Conservation (phyloP, 2,797 vertebrate genomes). For the Anguilla obscura region DNA sequence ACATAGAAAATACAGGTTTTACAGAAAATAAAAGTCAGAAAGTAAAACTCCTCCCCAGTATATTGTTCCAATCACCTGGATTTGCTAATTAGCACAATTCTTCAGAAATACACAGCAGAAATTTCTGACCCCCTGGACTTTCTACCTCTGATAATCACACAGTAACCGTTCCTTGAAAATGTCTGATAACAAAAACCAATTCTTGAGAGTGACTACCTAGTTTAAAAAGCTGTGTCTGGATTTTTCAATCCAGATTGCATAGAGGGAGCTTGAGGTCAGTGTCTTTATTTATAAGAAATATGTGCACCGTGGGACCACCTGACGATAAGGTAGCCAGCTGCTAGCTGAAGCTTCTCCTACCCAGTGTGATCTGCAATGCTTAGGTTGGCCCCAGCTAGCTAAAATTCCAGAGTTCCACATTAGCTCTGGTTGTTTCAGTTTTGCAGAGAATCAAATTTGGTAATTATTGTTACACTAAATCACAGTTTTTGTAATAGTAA, state of each 20-base stretch:
- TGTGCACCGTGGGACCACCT: neutral
- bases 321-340: neutral
- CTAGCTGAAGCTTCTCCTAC: neutral
- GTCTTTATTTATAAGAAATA: neutral
- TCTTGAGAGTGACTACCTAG: neutral
- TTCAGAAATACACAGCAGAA: no score
- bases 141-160: neutral
- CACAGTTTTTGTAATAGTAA: neutral
- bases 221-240: neutral
- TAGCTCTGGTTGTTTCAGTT: neutral
- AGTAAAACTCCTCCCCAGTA: no score
- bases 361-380: neutral
- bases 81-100: no score
- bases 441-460: neutral
- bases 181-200: neutral
- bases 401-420: neutral
- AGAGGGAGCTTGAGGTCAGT: neutral
- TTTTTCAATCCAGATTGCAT: neutral
- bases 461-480: neutral
- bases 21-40: no score
- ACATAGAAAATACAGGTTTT: no score
- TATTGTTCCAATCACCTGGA: no score
- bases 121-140: no score
- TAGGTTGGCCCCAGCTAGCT: neutral
- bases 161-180: neutral